Percentiles rank a stretch among this genome's conserved stretches.
Conservation (phyloP, 1,140 invertebrate genomes). For the Hylyphantes graminicola region DNA sequence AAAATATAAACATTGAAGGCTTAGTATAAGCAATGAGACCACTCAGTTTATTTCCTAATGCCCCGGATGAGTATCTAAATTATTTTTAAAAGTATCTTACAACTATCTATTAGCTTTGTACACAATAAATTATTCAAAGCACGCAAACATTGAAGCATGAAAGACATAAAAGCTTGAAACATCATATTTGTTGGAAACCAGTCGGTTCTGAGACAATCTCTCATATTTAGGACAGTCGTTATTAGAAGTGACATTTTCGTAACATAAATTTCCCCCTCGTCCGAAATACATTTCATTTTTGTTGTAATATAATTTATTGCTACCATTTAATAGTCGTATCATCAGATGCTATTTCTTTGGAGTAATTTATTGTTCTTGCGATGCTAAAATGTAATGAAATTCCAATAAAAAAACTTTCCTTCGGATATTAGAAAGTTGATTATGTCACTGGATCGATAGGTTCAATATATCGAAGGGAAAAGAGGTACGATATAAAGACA, state of each 20-base stretch:
- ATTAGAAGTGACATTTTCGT: constrained; percentile 42
- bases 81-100: no score
- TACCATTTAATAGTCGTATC: constrained; percentile 33
- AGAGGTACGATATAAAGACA: no score
- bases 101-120: no score
- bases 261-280: constrained; percentile 25
- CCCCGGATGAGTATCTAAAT: no score
- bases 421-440: constrained; percentile 27
- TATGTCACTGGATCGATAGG: constrained; percentile 37
- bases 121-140: no score
- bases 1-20: no score
- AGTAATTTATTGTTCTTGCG: constrained; percentile 51
- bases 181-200: background rate
- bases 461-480: no score
- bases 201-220: background rate
- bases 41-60: no score
- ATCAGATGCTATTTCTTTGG: constrained; percentile 20
- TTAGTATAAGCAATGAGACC: no score
- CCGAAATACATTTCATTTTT: constrained; percentile 5
- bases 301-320: background rate
- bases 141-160: no score
- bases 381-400: constrained; percentile 50
- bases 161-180: no score
- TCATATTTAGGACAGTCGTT: constrained; percentile 25
- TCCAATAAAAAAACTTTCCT: constrained; percentile 39